Evolutionary conservation across 2,888 invertebrate species (phyloP).

Genomic region (Ornithoptera priamus): DNA sequence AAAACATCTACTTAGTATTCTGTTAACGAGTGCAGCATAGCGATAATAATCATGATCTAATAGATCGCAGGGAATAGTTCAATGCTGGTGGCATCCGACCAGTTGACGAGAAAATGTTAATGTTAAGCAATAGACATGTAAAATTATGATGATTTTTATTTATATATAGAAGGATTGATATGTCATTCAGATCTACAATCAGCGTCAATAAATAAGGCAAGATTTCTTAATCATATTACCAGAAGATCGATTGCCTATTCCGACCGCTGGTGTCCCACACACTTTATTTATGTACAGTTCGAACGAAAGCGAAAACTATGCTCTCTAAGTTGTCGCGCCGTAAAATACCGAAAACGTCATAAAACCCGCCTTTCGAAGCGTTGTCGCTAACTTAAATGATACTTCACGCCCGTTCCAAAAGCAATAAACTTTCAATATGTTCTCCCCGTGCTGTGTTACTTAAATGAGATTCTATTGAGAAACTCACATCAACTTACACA

Average conservation of each 20-base stretch:
- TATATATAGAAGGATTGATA: too few species aligned
- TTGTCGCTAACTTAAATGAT: constrained; percentile 31
- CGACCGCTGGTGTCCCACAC: constrained; percentile 11
- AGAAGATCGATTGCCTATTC: constrained; percentile 20
- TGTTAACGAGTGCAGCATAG: too few species aligned
- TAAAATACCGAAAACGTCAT: constrained; percentile 35
- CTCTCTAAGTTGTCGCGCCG: constrained; percentile 33
- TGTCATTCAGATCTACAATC: neutral
- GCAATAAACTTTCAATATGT: constrained; percentile 29
- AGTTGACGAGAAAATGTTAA: too few species aligned
- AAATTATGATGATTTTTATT: too few species aligned
- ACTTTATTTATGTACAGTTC: constrained; percentile 15
- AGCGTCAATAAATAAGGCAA: constrained; percentile 16
- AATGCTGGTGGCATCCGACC: too few species aligned
- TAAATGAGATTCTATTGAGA: constrained; percentile 20
- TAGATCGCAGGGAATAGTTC: too few species aligned
- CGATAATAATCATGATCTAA: too few species aligned
- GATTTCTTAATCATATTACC: constrained; percentile 8
- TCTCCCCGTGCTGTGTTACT: constrained; percentile 16
- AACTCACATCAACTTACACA: neutral
- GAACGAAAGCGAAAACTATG: constrained; percentile 30
- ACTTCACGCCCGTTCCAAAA: constrained; percentile 33
- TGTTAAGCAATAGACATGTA: too few species aligned
- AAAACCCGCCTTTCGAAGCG: constrained; percentile 34
- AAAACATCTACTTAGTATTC: too few species aligned